phyloP scores from a whole-genome alignment of 2,797 vertebrate species.

The Macrochelys suwanniensis region DNA sequence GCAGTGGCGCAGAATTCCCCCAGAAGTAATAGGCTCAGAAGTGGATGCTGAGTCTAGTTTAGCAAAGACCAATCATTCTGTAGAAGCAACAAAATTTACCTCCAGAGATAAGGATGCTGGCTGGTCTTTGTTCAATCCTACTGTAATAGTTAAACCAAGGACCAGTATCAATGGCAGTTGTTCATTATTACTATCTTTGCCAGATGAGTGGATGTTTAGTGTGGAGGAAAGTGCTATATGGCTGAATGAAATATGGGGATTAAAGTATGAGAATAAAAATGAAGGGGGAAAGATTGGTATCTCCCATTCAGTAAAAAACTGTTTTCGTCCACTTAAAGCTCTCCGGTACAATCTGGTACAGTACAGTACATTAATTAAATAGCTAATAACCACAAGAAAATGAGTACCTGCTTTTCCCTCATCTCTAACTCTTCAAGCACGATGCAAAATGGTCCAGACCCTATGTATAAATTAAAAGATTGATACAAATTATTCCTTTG shows the following conservation, averaged over 20 bases:
- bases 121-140: not conserved
- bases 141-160: not conserved
- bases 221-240: not conserved
- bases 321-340: not conserved
- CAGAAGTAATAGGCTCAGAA: not conserved
- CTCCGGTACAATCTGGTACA: not conserved
- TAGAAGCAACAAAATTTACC: not conserved
- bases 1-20: no score
- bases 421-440: not conserved
- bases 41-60: not conserved
- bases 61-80: not conserved
- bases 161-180: not conserved
- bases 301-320: not conserved
- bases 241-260: fast-evolving
- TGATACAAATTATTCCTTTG: not conserved
- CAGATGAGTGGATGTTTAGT: not conserved
- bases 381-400: not conserved
- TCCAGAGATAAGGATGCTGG: not conserved
- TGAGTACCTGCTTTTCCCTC: not conserved
- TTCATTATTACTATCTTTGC: not conserved
- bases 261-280: not conserved
- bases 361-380: not conserved
- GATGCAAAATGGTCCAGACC: not conserved
- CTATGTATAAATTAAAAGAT: not conserved
- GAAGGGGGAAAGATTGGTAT: not conserved